Conservation (phyloP, 1,140 invertebrate genomes). For the Geopemphigus sp. region DNA sequence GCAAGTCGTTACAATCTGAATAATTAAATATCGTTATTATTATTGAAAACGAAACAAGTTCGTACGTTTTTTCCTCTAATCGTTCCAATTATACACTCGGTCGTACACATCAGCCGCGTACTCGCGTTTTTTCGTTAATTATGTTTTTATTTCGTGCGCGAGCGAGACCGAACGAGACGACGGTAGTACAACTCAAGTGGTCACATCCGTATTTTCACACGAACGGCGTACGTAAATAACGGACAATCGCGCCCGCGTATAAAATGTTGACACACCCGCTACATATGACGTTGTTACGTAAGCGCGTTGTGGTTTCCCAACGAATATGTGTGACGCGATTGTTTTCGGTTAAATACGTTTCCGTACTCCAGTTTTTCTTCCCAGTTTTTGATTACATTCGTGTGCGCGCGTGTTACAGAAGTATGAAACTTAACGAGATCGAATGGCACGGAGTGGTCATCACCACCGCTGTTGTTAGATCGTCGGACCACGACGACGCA, state of each 20-base stretch:
- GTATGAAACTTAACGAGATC: conserved; percentile 7
- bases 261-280: too few species aligned
- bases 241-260: background rate
- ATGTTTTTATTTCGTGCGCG: background rate
- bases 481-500: too few species aligned
- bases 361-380: background rate
- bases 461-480: background rate
- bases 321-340: background rate
- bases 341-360: background rate
- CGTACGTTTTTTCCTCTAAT: background rate
- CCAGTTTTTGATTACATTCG: background rate
- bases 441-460: background rate
- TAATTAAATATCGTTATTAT: conserved; percentile 25
- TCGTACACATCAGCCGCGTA: background rate
- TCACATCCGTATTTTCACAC: background rate
- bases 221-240: background rate
- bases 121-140: too few species aligned
- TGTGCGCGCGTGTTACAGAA: conserved; percentile 2
- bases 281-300: background rate
- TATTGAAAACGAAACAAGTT: background rate
- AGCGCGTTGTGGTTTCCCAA: background rate
- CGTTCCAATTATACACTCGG: background rate
- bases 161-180: too few species aligned
- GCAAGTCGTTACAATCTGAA: conserved; percentile 5
- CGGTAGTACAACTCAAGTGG: conserved; percentile 13